Conservation (phyloP, 2,888 invertebrate genomes). For the Phyto melanocephala region DNA sequence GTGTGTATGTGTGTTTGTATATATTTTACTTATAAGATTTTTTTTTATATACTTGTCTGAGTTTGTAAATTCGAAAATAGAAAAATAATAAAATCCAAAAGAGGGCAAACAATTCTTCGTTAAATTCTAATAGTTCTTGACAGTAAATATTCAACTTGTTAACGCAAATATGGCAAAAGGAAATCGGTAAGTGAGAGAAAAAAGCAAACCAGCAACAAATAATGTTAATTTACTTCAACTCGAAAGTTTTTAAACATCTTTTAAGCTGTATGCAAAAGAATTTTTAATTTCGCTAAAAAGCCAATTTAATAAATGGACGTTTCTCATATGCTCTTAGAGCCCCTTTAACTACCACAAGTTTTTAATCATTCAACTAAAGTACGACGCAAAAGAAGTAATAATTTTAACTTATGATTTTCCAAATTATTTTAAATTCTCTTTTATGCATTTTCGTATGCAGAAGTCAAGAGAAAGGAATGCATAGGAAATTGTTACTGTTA, state of each 20-base stretch:
- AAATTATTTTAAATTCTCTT: neutral
- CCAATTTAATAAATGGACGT: slow-evolving; percentile 45
- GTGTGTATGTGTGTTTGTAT: neutral
- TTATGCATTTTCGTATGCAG: neutral
- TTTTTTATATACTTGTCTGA: neutral
- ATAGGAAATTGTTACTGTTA: too few species aligned
- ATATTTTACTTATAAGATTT: neutral
- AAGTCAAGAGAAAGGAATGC: too few species aligned
- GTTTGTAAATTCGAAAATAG: neutral
- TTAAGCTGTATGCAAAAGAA: slow-evolving; percentile 21
- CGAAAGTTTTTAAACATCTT: slow-evolving; percentile 25
- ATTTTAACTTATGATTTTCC: neutral
- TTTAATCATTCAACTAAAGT: neutral
- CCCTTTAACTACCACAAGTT: neutral
- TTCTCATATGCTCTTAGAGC: neutral
- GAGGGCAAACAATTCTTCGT: neutral
- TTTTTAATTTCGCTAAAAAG: slow-evolving; percentile 59
- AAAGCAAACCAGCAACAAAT: neutral
- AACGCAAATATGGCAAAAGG: neutral
- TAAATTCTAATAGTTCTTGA: slow-evolving; percentile 41
- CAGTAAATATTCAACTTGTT: slow-evolving; percentile 40
- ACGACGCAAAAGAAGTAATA: neutral
- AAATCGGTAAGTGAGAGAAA: neutral
- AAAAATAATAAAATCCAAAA: neutral
- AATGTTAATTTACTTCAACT: slow-evolving; percentile 54